A percentile compares a stretch with the other conserved stretches of the same genome.
Conservation (phyloP, 2,888 invertebrate species). For the Scaptodrosophila latifasciaeformis region DNA sequence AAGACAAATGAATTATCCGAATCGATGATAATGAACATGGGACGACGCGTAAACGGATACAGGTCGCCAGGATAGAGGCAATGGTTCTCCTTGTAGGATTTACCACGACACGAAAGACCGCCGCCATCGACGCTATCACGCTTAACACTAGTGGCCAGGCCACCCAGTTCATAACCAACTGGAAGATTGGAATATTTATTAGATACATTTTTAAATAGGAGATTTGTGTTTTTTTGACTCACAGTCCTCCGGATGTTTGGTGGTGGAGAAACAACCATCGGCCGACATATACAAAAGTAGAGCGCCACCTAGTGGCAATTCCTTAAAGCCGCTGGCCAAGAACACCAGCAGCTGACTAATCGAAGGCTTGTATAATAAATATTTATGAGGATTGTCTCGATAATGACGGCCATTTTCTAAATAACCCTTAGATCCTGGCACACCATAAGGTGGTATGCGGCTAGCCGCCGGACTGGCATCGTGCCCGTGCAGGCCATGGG, state of each 20-base stretch:
- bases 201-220: not conserved
- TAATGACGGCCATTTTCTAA: constrained; percentile 84
- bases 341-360: constrained; percentile 95
- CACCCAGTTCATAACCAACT: constrained; percentile 94
- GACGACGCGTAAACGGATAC: constrained; percentile 93
- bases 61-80: constrained; percentile 95
- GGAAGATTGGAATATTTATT: constrained; percentile 69
- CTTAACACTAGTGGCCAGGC: constrained; percentile 91
- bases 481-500: constrained; percentile 75
- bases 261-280: constrained; percentile 88
- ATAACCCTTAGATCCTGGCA: constrained; percentile 77
- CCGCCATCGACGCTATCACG: constrained; percentile 79
- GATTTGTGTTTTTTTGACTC: constrained; percentile 69
- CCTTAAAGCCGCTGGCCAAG: constrained; percentile 93
- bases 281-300: constrained; percentile 95
- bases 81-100: constrained; percentile 80
- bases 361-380: constrained; percentile 95
- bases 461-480: constrained; percentile 76
- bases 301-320: constrained; percentile 92
- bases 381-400: constrained; percentile 96
- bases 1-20: constrained; percentile 96
- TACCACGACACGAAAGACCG: constrained; percentile 73
- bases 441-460: constrained; percentile 77
- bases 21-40: constrained; percentile 94
- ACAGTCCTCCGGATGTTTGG: constrained; percentile 93